Evolutionary conservation across 1,140 invertebrate species (phyloP).

Genomic region (Drosophila serrata): DNA sequence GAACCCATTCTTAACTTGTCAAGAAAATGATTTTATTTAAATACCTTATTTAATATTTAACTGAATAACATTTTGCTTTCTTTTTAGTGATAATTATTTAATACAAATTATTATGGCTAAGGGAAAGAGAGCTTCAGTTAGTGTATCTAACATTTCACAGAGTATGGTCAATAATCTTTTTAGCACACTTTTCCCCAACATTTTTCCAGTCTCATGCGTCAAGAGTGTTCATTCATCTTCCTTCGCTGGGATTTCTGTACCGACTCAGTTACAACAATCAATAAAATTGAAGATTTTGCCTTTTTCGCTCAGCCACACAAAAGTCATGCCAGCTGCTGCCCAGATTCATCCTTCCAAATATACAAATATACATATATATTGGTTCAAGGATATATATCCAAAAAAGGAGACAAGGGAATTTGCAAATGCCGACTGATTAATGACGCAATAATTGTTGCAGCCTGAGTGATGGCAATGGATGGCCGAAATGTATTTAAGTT

Average conservation of each 20-base stretch:
- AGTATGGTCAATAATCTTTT: not conserved
- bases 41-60: too few relatives aligned
- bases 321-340: constrained; percentile 74
- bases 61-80: not conserved
- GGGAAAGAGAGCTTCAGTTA: not conserved
- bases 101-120: not conserved
- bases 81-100: too few relatives aligned
- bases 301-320: constrained; percentile 68
- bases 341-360: constrained; percentile 23
- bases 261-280: constrained; percentile 64
- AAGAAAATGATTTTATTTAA: not conserved
- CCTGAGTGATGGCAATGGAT: constrained; percentile 23
- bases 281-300: constrained; percentile 82
- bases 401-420: constrained; percentile 54
- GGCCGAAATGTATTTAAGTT: constrained; percentile 60
- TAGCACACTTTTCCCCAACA: not conserved
- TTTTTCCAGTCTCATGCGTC: constrained; percentile 61
- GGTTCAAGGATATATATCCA: constrained; percentile 27
- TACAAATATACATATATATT: constrained; percentile 13
- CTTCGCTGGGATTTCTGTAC: constrained; percentile 65
- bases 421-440: constrained; percentile 83
- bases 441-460: constrained; percentile 82
- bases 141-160: constrained; percentile 16
- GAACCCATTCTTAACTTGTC: not conserved
- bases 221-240: constrained; percentile 78